Percentiles rank a stretch among this genome's conserved stretches.
These are phyloP conservation scores for Gymnodraco acuticeps DNA, from an alignment of 2,797 vertebrate genomes.

Conservation along the genomic window DNA sequence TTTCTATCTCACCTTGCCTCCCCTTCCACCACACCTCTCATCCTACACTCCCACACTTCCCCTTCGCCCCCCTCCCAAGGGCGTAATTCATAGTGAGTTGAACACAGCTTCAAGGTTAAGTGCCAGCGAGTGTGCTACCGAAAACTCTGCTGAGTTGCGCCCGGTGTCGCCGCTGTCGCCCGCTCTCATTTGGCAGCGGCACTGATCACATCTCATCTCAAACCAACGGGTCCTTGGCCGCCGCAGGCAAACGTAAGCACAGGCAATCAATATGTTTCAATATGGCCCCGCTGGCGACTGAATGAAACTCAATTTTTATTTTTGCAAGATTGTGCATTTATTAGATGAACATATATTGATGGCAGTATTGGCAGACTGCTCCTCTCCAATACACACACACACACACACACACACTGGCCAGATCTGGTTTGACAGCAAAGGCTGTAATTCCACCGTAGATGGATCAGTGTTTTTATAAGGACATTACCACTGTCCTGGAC, in stretches of 20 bases:
- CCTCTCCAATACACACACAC: conserved; percentile 25
- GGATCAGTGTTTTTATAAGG: conserved; percentile 50
- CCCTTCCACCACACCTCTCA: conserved; percentile 43
- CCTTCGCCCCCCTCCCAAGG: conserved; percentile 57
- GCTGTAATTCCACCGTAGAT: conserved; percentile 42
- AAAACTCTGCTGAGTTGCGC: conserved; percentile 66
- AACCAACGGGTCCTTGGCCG: conserved; percentile 51
- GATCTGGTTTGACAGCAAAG: conserved; percentile 26
- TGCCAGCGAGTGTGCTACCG: conserved; percentile 34
- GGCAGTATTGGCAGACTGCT: conserved; percentile 58
- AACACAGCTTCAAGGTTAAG: conserved; percentile 77
- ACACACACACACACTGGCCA: not conserved
- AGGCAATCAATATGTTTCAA: conserved; percentile 79
- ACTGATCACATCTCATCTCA: conserved; percentile 67
- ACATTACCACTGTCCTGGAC: conserved; percentile 32
- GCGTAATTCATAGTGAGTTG: conserved; percentile 55
- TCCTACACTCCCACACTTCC: conserved; percentile 7
- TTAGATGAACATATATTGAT: conserved; percentile 81
- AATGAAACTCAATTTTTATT: conserved; percentile 81
- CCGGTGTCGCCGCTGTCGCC: conserved; percentile 21
- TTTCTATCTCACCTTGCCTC: conserved; percentile 64
- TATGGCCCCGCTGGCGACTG: conserved; percentile 60
- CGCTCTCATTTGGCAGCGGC: conserved; percentile 55
- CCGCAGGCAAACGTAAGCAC: conserved; percentile 52
- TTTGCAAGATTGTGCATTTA: conserved; percentile 81